phyloP scores from a whole-genome alignment of 2,113 vertebrate species.

The Camelus bactrianus region DNA sequence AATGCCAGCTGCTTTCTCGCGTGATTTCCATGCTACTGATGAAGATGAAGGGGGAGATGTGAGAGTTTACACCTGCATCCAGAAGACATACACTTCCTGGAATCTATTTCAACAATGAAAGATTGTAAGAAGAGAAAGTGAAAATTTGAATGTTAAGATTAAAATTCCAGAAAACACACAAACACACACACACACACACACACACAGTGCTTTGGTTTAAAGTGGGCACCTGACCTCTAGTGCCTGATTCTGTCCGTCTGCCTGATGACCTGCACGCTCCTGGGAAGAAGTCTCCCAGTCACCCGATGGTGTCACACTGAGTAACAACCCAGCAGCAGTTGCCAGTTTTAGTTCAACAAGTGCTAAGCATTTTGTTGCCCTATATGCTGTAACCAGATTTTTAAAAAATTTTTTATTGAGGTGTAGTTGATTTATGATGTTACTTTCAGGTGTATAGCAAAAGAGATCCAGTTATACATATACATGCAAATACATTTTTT shows the following conservation, averaged over 20 bases:
- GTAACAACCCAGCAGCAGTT: neutral
- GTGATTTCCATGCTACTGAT: neutral
- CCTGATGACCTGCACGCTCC: neutral
- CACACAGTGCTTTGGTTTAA: neutral
- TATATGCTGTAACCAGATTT: neutral
- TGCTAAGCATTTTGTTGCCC: neutral
- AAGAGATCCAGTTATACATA: too few relatives aligned
- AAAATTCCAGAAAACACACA: neutral
- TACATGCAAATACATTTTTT: too few relatives aligned
- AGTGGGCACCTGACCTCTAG: neutral
- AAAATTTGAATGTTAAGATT: neutral
- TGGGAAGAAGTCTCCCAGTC: neutral
- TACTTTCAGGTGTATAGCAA: too few relatives aligned
- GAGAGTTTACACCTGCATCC: neutral
- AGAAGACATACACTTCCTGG: neutral
- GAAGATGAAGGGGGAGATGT: too few relatives aligned
- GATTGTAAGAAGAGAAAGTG: neutral
- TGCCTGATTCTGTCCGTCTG: neutral
- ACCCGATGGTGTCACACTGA: fast-evolving
- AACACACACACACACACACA: neutral
- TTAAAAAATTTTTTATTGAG: neutral
- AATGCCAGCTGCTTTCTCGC: neutral
- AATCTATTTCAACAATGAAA: neutral
- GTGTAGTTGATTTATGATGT: too few relatives aligned
- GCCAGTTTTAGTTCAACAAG: neutral